Conservation (phyloP, 1,140 invertebrate species). For the Dolichoris vasculosae region DNA sequence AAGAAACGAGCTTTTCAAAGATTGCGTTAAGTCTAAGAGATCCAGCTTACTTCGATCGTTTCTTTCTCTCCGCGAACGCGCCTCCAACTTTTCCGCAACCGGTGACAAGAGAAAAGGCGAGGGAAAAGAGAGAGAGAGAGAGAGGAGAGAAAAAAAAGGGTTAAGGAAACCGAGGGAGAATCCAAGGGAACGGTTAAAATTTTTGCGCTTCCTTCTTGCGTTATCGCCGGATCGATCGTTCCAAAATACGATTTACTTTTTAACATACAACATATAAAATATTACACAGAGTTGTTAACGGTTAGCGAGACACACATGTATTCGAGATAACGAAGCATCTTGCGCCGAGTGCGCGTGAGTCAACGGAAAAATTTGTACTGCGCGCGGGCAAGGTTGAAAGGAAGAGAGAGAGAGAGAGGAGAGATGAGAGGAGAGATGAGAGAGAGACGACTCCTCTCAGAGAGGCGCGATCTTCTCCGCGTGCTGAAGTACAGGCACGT, state of each 20-base stretch:
- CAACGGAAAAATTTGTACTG: neutral
- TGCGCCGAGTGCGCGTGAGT: neutral
- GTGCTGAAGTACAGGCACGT: constrained; percentile 60
- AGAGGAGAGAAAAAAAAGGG: neutral
- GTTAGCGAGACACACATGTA: neutral
- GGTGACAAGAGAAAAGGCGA: neutral
- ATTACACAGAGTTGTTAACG: neutral
- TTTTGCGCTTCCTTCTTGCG: neutral
- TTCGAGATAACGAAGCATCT: neutral
- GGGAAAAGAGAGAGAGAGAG: neutral
- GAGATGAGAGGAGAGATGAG: neutral
- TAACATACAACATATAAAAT: neutral
- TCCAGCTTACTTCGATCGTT: neutral
- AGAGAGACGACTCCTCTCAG: constrained; percentile 53
- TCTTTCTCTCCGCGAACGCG: neutral
- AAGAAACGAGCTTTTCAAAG: constrained; percentile 15
- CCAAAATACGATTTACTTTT: neutral
- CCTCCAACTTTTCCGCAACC: constrained; percentile 36
- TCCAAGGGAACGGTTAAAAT: neutral
- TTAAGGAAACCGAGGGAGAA: too few relatives aligned
- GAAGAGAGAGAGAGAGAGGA: neutral
- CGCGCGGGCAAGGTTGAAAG: neutral
- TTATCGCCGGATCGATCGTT: neutral
- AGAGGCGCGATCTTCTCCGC: constrained; percentile 68
- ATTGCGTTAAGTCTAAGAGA: neutral